Evolutionary conservation across 2,888 invertebrate genomes (phyloP).

Genomic region (Plutella xylostella): DNA sequence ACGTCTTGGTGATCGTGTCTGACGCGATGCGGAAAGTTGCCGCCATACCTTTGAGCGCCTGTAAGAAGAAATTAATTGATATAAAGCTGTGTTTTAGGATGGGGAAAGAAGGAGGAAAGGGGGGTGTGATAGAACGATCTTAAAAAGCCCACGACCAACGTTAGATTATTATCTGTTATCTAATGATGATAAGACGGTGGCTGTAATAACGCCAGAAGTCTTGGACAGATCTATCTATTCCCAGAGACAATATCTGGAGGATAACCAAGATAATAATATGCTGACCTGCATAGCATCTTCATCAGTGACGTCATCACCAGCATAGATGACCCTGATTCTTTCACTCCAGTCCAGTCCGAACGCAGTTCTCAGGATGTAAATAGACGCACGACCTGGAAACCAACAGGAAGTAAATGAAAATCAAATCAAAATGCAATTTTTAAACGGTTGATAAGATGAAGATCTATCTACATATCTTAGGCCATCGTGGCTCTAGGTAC

Average conservation of each 20-base stretch:
- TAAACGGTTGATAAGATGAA: no score
- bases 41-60: conserved; percentile 94
- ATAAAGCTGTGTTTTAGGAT: no score
- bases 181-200: no score
- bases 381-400: conserved; percentile 79
- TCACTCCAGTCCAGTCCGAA: conserved; percentile 95
- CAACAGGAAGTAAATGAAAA: no score
- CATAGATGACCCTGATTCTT: conserved; percentile 89
- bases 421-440: no score
- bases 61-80: conserved; percentile 13
- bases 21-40: conserved; percentile 91
- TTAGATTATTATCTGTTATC: no score
- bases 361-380: conserved; percentile 89
- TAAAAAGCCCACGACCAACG: no score
- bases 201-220: not conserved
- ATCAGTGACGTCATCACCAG: conserved; percentile 89
- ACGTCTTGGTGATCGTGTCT: conserved; percentile 86
- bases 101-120: no score
- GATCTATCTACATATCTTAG: no score
- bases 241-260: not conserved
- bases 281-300: conserved; percentile 91
- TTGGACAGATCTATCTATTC: no score
- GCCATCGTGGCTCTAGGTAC: no score
- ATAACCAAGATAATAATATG: conserved; percentile 6
- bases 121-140: no score